phyloP scores from a whole-genome alignment of 64 coral and sea anemone species.

The Astreopora myriophthalma region DNA sequence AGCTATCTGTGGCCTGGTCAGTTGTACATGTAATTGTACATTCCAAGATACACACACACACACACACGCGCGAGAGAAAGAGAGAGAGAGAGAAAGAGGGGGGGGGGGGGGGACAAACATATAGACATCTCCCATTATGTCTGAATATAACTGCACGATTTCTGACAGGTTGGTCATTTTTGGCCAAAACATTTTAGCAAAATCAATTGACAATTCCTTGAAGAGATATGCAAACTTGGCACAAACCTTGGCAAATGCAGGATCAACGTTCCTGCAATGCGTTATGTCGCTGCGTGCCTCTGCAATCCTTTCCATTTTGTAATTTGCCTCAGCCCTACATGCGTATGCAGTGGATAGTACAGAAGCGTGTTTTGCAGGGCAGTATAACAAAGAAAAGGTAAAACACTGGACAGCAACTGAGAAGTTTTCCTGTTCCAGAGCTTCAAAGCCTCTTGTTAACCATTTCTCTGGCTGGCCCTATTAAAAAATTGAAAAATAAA shows the following conservation, averaged over 20 bases:
- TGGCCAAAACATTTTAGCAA: too few species aligned
- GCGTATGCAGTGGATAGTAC: not conserved
- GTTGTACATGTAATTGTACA: too few species aligned
- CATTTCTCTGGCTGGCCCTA: conserved; percentile 27
- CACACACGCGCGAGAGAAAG: too few species aligned
- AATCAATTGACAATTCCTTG: not conserved
- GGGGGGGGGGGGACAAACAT: too few species aligned
- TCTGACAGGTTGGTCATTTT: too few species aligned
- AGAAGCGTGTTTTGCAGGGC: not conserved
- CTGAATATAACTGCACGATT: too few species aligned
- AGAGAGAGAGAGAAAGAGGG: too few species aligned
- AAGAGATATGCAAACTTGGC: not conserved
- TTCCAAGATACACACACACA: too few species aligned
- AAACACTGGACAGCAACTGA: not conserved
- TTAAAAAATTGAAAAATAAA: not conserved
- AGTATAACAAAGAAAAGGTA: not conserved
- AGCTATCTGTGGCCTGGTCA: too few species aligned
- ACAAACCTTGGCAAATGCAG: conserved; percentile 14
- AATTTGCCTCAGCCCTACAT: conserved; percentile 19
- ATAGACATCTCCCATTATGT: too few species aligned
- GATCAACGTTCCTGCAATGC: not conserved
- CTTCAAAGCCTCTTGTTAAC: conserved; percentile 9
- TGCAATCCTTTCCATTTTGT: not conserved
- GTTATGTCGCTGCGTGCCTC: conserved; percentile 23
- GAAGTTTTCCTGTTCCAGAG: not conserved